These are phyloP conservation scores for Heliothis peltigera DNA, from an alignment of 2,888 invertebrate genomes.

Conservation along the genomic window DNA sequence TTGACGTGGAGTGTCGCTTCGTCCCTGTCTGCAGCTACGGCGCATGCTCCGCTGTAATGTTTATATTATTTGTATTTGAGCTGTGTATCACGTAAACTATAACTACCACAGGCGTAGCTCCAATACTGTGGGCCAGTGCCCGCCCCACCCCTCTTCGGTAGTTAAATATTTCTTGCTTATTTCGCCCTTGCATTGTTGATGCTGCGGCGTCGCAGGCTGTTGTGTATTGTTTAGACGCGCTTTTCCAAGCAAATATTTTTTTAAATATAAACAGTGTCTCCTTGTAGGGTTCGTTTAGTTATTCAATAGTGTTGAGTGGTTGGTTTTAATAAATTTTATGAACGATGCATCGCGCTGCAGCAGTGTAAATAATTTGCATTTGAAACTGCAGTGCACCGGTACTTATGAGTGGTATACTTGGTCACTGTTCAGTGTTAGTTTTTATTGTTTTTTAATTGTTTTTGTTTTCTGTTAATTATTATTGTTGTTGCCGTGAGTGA, in stretches of 20 bases:
- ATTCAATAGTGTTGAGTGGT: conserved; percentile 50
- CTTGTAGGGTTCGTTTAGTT: conserved; percentile 40
- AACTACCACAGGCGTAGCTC: conserved; percentile 90
- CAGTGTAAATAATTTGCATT: conserved; percentile 87
- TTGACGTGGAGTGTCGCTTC: conserved; percentile 63
- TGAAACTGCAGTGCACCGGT: conserved; percentile 79
- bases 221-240: conserved; percentile 89
- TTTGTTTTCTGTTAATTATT: conserved; percentile 68
- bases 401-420: conserved; percentile 85
- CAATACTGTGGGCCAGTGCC: conserved; percentile 88
- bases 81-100: conserved; percentile 91
- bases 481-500: conserved; percentile 73
- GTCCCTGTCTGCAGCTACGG: conserved; percentile 82
- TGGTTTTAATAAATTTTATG: conserved; percentile 62
- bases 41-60: conserved; percentile 89
- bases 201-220: conserved; percentile 87
- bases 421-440: conserved; percentile 85
- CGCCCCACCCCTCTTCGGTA: conserved; percentile 88
- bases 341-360: conserved; percentile 81
- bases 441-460: conserved; percentile 74
- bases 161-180: conserved; percentile 91
- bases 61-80: conserved; percentile 91
- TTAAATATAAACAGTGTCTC: conserved; percentile 70
- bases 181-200: conserved; percentile 90
- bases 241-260: conserved; percentile 78